These are phyloP conservation scores for Erythrocercus mccallii DNA, from an alignment of 2,113 vertebrate genomes.

Conservation along the genomic window DNA sequence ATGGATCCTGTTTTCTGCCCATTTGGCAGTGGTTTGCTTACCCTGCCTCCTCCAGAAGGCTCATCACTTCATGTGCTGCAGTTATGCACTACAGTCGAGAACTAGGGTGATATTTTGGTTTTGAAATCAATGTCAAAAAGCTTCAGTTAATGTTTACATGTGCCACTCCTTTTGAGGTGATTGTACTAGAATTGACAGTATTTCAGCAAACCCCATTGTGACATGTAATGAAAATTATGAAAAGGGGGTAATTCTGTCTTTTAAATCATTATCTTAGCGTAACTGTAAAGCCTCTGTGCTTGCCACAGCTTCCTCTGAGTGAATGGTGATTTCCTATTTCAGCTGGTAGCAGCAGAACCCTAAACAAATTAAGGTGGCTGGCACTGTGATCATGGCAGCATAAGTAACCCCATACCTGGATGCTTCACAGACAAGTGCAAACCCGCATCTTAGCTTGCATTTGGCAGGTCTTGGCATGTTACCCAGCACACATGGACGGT, in stretches of 20 bases:
- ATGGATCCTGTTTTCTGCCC: not conserved
- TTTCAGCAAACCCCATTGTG: not conserved
- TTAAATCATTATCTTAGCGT: not conserved
- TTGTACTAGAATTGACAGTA: not conserved
- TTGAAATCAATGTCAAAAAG: not conserved
- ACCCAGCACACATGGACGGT: fast-evolving
- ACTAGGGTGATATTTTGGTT: not conserved
- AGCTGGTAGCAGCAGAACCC: not conserved
- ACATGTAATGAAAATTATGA: not conserved
- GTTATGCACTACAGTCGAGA: fast-evolving
- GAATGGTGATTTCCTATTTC: not conserved
- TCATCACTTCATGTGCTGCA: not conserved
- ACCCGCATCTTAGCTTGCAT: not conserved
- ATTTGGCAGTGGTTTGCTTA: not conserved
- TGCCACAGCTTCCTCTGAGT: not conserved
- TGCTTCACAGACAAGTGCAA: not conserved
- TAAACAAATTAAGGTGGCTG: not conserved
- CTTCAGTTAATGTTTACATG: not conserved
- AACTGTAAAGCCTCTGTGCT: not conserved
- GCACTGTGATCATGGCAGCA: not conserved
- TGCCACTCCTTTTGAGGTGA: not conserved
- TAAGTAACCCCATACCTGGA: not conserved
- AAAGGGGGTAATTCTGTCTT: not conserved
- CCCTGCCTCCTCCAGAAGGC: not conserved
- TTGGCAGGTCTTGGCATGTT: not conserved